Evolutionary conservation across 2,888 invertebrate genomes (phyloP), one percentile per base, ranked within the genome.

Genomic region (Chelonus formosanus): DNA sequence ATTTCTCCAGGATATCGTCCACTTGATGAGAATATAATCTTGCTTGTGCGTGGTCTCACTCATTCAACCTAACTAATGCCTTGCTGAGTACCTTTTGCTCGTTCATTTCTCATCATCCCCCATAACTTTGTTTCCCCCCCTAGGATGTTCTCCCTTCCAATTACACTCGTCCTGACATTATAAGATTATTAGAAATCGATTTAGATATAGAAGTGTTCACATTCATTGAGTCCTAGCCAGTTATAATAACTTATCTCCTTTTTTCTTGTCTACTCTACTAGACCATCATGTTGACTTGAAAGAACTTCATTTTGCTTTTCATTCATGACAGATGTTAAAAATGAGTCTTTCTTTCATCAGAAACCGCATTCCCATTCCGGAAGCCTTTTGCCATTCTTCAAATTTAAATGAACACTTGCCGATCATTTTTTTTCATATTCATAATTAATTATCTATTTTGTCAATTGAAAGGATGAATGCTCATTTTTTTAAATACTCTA

Each of bases 21-120:
- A 70, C 70, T 76, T 81, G 78, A 81, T 77, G 81, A 76, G 80
- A 80, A 79, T 78, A 79, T 81, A 80, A 81, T 81, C 76, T 78
- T 74, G 73, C 73, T 75, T 78, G 80, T 80, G 80, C 79, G 80
- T 81, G 78, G 77, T 76, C 75, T 70, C 71, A 74, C 73, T 76
- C 75, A 71, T 76, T 76, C 72, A 57, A 52, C 52, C 43, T 59
- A 68, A 66, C 71, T 74, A 71, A 73, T 74, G 60, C 63, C 48
- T 57, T 50, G 0, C 40, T 53, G 40, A 54, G 7, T 62, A 32
- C 40, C 3, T n/a, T 6, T 45, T 6, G 20, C 32, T 43, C 36
- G 7, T 52, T 59, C 35, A 53, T 40, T 59, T 53, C 35, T 47
- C 54, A 36, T 56, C 58, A 61, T 63, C 57, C 43, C 40, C 55